A percentile compares a stretch with the other conserved stretches of the same genome.
These are phyloP conservation scores for Eilema caniola DNA, from an alignment of 2,888 invertebrate species.

Conservation along the genomic window DNA sequence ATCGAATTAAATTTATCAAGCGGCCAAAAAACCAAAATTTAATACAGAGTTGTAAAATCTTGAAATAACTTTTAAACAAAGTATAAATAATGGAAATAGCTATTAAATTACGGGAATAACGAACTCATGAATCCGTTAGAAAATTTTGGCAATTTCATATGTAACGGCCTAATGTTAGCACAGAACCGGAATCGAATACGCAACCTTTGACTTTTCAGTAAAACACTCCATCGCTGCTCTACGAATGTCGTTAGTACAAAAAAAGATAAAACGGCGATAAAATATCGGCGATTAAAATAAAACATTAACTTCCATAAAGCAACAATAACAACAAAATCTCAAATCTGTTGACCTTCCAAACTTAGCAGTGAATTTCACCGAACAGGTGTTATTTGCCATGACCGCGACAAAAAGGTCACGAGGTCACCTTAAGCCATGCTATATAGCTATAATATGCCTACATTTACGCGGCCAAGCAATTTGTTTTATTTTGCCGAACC, in stretches of 20 bases:
- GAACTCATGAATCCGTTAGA: no score
- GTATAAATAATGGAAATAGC: no score
- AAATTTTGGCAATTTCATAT: no score
- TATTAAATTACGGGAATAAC: no score
- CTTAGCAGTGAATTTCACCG: conserved; percentile 6
- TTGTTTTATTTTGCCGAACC: neutral
- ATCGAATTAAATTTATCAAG: no score
- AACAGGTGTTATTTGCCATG: conserved; percentile 6
- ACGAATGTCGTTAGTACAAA: neutral
- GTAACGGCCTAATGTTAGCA: no score
- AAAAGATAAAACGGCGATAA: neutral
- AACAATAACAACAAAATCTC: neutral
- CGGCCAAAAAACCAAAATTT: no score
- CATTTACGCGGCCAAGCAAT: neutral
- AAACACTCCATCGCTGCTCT: no score
- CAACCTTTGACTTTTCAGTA: no score
- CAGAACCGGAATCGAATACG: no score
- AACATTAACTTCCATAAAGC: neutral
- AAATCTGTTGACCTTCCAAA: conserved; percentile 6
- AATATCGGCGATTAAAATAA: neutral
- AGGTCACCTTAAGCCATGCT: neutral
- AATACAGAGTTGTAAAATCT: no score
- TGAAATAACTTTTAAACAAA: no score
- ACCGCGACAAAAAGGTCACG: conserved; percentile 5
- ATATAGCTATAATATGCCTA: neutral